These are phyloP conservation scores for Nibea albiflora DNA, from an alignment of 2,113 vertebrate genomes.

Conservation along the genomic window DNA sequence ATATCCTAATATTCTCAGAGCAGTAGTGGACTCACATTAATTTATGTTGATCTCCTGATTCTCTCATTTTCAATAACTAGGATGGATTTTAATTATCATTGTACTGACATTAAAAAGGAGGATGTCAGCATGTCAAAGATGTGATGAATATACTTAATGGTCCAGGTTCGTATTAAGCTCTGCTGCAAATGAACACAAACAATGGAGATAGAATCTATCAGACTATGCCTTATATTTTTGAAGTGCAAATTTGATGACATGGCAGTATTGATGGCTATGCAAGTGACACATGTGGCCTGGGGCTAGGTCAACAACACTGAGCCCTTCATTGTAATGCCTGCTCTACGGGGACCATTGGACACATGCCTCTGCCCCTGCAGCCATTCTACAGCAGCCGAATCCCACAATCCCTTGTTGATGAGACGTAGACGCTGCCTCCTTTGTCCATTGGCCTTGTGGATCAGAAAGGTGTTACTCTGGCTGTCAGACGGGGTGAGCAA, in stretches of 20 bases:
- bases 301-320: slow-evolving; percentile 84
- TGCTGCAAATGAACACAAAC: slow-evolving; percentile 26
- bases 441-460: slow-evolving; percentile 74
- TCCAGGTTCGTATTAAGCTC: background rate
- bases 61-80: background rate
- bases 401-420: slow-evolving; percentile 68
- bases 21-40: too few species aligned
- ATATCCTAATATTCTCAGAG: too few species aligned
- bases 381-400: slow-evolving; percentile 40
- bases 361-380: slow-evolving; percentile 65
- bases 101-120: background rate
- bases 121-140: background rate
- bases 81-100: background rate
- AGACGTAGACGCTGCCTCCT: slow-evolving; percentile 56
- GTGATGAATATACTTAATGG: background rate
- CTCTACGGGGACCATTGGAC: slow-evolving; percentile 77
- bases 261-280: slow-evolving; percentile 75
- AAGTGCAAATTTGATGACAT: slow-evolving; percentile 82
- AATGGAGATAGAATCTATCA: slow-evolving; percentile 40
- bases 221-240: slow-evolving; percentile 70
- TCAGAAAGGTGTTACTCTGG: slow-evolving; percentile 78
- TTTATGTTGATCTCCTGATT: background rate
- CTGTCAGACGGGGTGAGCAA: slow-evolving; percentile 75
- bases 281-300: slow-evolving; percentile 80
- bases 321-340: slow-evolving; percentile 72